Base-by-base conservation (phyloP, 2,113 vertebrate species). In the Holacanthus passer region DNA sequence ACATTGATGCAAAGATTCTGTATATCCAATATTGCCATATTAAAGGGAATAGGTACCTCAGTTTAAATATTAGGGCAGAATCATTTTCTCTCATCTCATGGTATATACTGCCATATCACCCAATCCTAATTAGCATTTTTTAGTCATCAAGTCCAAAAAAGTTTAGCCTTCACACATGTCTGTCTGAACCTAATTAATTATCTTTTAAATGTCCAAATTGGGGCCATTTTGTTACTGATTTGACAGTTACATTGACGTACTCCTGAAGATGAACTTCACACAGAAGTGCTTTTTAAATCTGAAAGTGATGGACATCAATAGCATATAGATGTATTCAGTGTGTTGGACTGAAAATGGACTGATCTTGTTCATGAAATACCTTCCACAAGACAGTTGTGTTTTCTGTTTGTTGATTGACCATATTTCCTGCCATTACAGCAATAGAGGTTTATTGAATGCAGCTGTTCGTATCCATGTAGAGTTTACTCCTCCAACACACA, bases 351-450 rank as follows among this genome's bases (percentile, higher is more conserved):
- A 7, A 37, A 37, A 37, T 52, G 31, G 67, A 77, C 62, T 72
- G 16, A 2, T 24, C 35, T n/a, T n/a, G 48, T 60, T 20, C 19
- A 52, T 56, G 48, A 58, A 22, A 53, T 12, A 37, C 31, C 31
- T 8, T 29, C 47, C 43, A 35, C 37, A 31, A 27, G 16, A 43
- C 67, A 20, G 71, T 35, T 47, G 47, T 35, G 58, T 82, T 69
- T 17, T 39, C 17, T 17, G 65, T 45, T 35, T 32, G 55, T 12
- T 72, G 29, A 73, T 7, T 8, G 9, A 70, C 58, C 56, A 35
- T 27, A 65, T 22, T 37, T 39, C 47, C 72, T 83, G 74, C 80
- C 78, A 62, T 53, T 31, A 78, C 22, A 85, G 82, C 87, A 89
- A 73, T 59, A 89, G 17, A 72, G 65, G 48, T 73, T 69, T 32